Base-by-base conservation (phyloP, 2,888 invertebrate species). In the Synanthedon myopaeformis region DNA sequence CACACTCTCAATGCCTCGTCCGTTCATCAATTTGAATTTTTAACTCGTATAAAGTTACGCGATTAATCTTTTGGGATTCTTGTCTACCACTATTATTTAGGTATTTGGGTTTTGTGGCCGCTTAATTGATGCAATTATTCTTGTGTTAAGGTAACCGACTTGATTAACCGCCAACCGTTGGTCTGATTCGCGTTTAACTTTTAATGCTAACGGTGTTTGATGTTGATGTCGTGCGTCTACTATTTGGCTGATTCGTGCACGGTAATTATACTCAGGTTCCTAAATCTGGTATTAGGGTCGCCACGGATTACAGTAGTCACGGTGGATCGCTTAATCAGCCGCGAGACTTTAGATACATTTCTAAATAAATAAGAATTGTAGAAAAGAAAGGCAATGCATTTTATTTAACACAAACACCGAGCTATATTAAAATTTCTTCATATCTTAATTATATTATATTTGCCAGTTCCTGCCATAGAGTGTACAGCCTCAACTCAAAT, bases 171-270 rank as follows among this genome's bases (percentile, higher is more conserved):
- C 14, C 56, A 45, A 56, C 51, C 52, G 51, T 55, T 57, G 61
- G 55, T 58, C 60, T 57, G 65, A 61, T 67, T 64, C 56, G 60
- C 64, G 59, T 57, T 59, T 65, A 66, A 66, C 62, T 61, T 66
- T 69, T 65, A 62, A 60, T 63, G 59, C 62, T 81, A 81, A 79
- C 81, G 79, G 79, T 63, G 61, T 59, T 61, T 69, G 63, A 72
- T 67, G 67, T 59, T 69, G 65, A 61, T 74, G 72, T 83, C 82
- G 83, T 83, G 85, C 75, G 63, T 67, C 64, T 61, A 74, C 77
- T 72, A 82, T 84, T 80, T 79, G 64, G 62, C 59, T 62, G 72
- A 76, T 76, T 82, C 72, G 72, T 74, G 74, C 61, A 61, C 65
- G 71, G 66, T 74, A 72, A 79, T 79, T 78, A 52, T 54, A 63